Evolutionary conservation across 2,888 invertebrate genomes (phyloP).

Genomic region (Germaria angustata): DNA sequence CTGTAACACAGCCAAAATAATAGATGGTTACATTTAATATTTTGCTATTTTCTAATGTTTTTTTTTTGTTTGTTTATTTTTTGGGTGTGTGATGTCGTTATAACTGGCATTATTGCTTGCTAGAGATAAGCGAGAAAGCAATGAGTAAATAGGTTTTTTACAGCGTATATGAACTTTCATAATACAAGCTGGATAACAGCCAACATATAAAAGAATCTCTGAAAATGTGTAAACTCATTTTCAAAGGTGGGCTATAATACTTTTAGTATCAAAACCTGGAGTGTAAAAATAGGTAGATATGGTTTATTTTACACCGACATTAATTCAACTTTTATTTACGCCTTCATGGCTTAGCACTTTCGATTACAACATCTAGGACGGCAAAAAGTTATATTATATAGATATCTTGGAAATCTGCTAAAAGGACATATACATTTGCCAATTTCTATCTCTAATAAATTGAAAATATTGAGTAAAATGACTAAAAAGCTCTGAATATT

Average conservation of each 20-base stretch:
- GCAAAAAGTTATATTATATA: no score
- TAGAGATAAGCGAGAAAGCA: constrained; percentile 47
- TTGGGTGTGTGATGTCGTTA: constrained; percentile 40
- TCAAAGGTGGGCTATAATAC: constrained; percentile 1
- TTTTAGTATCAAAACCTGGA: background rate
- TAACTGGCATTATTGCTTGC: constrained; percentile 55
- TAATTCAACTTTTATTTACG: background rate
- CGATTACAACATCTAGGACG: background rate
- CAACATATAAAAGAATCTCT: constrained; percentile 25
- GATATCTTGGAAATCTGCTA: no score
- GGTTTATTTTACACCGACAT: background rate
- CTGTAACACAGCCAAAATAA: constrained; percentile 62
- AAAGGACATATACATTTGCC: no score
- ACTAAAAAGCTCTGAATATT: no score
- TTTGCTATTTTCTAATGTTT: constrained; percentile 14
- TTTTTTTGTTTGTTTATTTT: constrained; percentile 19
- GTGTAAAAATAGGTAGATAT: background rate
- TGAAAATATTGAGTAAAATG: no score
- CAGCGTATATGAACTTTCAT: constrained; percentile 52
- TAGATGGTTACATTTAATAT: constrained; percentile 51
- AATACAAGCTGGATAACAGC: constrained; percentile 55
- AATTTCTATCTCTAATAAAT: no score
- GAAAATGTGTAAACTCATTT: background rate
- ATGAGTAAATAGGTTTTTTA: constrained; percentile 35
- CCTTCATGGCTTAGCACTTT: background rate